Conservation (phyloP, 2,888 invertebrate genomes). For the Apodemia hepburni region DNA sequence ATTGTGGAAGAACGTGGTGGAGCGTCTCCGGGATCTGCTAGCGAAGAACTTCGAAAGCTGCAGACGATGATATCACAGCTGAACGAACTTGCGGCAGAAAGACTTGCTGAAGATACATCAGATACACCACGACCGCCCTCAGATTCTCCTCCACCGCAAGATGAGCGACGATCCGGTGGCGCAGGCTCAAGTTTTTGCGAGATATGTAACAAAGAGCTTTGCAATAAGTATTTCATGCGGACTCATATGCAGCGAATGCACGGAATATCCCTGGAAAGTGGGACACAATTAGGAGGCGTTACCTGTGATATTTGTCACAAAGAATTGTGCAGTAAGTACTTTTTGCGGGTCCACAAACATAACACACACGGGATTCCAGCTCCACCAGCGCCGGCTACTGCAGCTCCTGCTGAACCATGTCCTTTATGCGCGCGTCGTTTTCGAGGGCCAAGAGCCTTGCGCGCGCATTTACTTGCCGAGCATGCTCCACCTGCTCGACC, state of each 20-base stretch:
- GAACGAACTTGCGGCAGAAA: conserved; percentile 86
- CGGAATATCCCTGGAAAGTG: conserved; percentile 95
- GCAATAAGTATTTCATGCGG: conserved; percentile 99
- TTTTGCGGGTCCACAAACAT: conserved; percentile 97
- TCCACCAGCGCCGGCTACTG: conserved; percentile 82
- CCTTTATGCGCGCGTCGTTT: conserved; percentile 93
- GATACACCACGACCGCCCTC: conserved; percentile 56
- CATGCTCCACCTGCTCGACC: conserved; percentile 84
- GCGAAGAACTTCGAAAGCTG: conserved; percentile 92
- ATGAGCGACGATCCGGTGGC: conserved; percentile 62
- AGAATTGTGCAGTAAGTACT: conserved; percentile 98
- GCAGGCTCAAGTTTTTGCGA: conserved; percentile 93
- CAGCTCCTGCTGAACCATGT: conserved; percentile 80
- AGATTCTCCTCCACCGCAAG: conserved; percentile 60
- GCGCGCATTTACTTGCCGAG: conserved; percentile 92
- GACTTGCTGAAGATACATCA: conserved; percentile 59
- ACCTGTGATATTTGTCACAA: conserved; percentile 99
- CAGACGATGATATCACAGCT: conserved; percentile 95
- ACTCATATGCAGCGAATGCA: conserved; percentile 99
- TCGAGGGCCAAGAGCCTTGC: conserved; percentile 92
- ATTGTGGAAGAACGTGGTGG: conserved; percentile 84
- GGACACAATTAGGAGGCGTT: conserved; percentile 95
- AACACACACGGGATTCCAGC: conserved; percentile 98
- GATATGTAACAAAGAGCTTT: conserved; percentile 98
- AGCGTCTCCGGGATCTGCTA: conserved; percentile 83